A percentile compares a stretch with the other conserved stretches of the same genome.
phyloP scores from a whole-genome alignment of 2,113 vertebrate species.

The Brachyhypopomus occidentalis region DNA sequence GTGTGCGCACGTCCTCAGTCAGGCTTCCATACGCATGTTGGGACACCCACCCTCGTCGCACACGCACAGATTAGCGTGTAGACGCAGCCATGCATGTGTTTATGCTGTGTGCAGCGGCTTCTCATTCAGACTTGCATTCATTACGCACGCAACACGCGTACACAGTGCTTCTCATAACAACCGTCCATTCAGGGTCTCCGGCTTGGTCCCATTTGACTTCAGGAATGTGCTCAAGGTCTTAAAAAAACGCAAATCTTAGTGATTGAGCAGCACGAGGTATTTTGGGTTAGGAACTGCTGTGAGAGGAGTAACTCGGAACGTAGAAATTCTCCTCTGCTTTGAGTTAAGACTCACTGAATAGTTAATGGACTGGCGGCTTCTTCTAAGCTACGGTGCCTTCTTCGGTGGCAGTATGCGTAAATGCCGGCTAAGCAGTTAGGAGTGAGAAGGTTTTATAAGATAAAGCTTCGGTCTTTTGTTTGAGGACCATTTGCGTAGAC shows the following conservation, averaged over 20 bases:
- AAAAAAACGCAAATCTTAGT: background rate
- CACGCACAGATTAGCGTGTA: background rate
- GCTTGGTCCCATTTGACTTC: slow-evolving; percentile 18
- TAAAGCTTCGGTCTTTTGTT: background rate
- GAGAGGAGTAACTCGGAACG: slow-evolving; percentile 15
- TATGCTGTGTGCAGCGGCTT: background rate
- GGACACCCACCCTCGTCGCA: background rate
- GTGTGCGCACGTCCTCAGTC: too few relatives aligned
- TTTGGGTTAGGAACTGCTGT: background rate
- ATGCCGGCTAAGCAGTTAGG: background rate
- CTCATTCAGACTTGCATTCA: background rate
- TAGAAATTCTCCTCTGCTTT: slow-evolving; percentile 9
- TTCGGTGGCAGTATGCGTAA: background rate
- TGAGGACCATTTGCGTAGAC: too few relatives aligned
- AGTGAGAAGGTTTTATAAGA: background rate
- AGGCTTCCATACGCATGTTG: too few relatives aligned
- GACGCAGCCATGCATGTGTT: background rate
- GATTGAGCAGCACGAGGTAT: background rate
- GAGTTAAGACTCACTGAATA: slow-evolving; percentile 30
- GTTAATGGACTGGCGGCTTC: slow-evolving; percentile 17
- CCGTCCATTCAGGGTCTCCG: background rate
- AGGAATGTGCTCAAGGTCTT: slow-evolving; percentile 3
- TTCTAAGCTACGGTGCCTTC: background rate
- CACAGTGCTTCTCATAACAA: background rate
- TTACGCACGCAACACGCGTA: background rate